phyloP scores from a whole-genome alignment of 2,797 vertebrate genomes.

The Natrix natrix region DNA sequence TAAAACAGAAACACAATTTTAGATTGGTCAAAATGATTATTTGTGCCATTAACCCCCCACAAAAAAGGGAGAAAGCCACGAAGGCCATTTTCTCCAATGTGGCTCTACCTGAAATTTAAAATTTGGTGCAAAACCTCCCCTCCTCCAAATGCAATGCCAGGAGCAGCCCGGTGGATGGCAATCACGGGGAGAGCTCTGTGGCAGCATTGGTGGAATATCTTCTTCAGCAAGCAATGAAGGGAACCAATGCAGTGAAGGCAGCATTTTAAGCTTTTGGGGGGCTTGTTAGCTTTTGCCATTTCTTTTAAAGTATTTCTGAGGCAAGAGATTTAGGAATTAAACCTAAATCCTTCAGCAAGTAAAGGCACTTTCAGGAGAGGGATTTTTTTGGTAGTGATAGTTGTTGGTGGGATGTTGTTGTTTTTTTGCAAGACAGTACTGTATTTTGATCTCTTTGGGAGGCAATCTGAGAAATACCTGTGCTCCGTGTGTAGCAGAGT shows the following conservation, averaged over 20 bases:
- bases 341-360: background rate
- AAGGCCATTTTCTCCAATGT: background rate
- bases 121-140: background rate
- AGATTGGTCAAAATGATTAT: constrained; percentile 29
- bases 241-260: background rate
- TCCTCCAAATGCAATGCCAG: background rate
- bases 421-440: background rate
- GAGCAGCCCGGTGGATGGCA: background rate
- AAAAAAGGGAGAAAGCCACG: background rate
- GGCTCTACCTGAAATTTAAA: background rate
- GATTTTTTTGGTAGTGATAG: background rate
- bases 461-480: constrained; percentile 75
- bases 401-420: no score
- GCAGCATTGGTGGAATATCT: no score
- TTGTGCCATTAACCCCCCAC: background rate
- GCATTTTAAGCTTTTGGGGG: background rate
- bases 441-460: background rate
- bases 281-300: background rate
- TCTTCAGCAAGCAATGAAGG: no score
- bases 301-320: background rate
- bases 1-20: constrained; percentile 48
- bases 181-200: background rate
- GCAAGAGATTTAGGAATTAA: background rate
- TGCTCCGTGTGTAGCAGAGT: constrained; percentile 74
- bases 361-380: background rate